These are phyloP conservation scores for Suillia variegata DNA, from an alignment of 2,888 invertebrate species.

Conservation along the genomic window DNA sequence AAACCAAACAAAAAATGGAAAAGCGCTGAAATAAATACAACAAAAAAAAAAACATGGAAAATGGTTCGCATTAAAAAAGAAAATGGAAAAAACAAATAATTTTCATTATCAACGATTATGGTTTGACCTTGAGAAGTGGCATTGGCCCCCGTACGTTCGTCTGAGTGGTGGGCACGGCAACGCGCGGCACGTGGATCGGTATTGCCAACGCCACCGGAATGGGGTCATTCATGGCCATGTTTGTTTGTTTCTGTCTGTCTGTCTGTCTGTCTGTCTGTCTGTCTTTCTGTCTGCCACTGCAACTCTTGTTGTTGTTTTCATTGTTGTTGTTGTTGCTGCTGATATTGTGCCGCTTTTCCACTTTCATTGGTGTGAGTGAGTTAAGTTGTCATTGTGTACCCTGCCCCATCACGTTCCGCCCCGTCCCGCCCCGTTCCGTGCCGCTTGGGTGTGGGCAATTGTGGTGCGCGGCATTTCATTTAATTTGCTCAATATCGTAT, in stretches of 20 bases:
- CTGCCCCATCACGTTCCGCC: too few relatives aligned
- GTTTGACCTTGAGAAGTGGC: constrained; percentile 52
- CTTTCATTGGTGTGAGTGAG: constrained; percentile 10
- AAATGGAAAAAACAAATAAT: constrained; percentile 40
- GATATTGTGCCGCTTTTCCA: constrained; percentile 11
- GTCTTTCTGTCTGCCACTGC: too few relatives aligned
- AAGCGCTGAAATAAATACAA: constrained; percentile 12
- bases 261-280: too few relatives aligned
- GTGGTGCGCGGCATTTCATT: constrained; percentile 11
- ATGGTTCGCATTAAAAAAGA: constrained; percentile 17
- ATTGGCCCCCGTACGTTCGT: constrained; percentile 8
- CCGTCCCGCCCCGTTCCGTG: constrained; percentile 11
- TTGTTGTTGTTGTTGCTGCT: constrained; percentile 18
- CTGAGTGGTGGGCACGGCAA: background rate
- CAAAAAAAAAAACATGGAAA: constrained; percentile 20
- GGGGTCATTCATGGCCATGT: constrained; percentile 25
- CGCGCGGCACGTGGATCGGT: constrained; percentile 26
- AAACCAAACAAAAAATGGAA: too few relatives aligned
- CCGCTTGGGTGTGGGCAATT: constrained; percentile 6
- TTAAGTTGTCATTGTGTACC: too few relatives aligned
- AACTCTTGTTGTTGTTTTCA: too few relatives aligned
- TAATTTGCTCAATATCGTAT: constrained; percentile 20
- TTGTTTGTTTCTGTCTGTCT: too few relatives aligned
- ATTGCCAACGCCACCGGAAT: constrained; percentile 13
- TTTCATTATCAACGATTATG: constrained; percentile 59